These are phyloP conservation scores for Aphidius gifuensis DNA, from an alignment of 1,140 invertebrate species.

Conservation along the genomic window DNA sequence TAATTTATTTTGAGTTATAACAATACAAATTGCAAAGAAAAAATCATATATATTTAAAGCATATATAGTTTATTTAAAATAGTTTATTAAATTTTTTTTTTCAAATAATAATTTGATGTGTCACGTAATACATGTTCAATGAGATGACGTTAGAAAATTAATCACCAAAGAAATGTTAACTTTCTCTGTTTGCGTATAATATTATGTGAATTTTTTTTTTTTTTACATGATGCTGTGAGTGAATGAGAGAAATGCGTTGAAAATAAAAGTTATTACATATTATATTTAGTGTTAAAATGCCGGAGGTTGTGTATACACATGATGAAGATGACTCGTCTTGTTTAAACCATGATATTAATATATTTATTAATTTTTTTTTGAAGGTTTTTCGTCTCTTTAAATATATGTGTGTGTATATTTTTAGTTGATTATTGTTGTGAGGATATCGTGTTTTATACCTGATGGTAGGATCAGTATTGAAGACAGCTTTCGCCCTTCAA, in stretches of 20 bases:
- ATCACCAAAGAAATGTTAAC: constrained; percentile 1
- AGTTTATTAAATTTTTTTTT: background rate
- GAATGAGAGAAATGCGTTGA: background rate
- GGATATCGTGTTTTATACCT: too few relatives aligned
- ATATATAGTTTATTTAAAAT: background rate
- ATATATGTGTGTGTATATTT: background rate
- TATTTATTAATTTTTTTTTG: background rate
- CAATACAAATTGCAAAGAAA: background rate
- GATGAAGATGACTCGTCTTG: background rate
- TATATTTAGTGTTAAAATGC: background rate
- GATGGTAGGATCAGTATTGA: constrained; percentile 12
- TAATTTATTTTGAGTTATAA: too few relatives aligned
- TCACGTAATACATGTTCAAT: constrained; percentile 1
- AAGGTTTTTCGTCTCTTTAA: background rate
- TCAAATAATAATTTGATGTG: background rate
- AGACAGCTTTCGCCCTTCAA: constrained; percentile 54
- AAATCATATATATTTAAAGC: too few relatives aligned
- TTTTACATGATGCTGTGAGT: background rate
- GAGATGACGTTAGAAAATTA: constrained; percentile 9
- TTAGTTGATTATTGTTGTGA: background rate
- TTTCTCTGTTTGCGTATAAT: background rate
- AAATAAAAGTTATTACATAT: background rate
- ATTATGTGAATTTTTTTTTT: background rate
- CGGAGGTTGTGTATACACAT: background rate
- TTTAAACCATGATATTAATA: background rate